Conservation (phyloP, 2,113 vertebrate species). For the Actenoides lindsayi region DNA sequence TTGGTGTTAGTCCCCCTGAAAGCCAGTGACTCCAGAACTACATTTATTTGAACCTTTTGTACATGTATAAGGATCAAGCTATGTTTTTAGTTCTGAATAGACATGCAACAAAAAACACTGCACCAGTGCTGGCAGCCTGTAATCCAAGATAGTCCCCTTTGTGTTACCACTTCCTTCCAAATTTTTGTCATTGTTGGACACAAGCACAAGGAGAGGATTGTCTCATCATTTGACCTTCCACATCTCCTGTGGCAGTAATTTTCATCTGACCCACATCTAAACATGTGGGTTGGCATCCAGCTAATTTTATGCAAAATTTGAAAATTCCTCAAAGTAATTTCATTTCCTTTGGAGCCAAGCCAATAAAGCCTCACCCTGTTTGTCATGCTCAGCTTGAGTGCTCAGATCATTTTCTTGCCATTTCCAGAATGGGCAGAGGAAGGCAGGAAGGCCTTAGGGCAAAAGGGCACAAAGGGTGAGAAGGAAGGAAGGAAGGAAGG, state of each 20-base stretch:
- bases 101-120: background rate
- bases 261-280: constrained; percentile 15
- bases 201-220: background rate
- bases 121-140: background rate
- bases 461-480: too few relatives aligned
- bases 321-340: constrained; percentile 31
- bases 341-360: background rate
- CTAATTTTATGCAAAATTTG: constrained; percentile 35
- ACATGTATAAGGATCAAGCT: background rate
- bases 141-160: background rate
- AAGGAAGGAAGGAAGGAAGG: too few relatives aligned
- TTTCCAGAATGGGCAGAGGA: background rate
- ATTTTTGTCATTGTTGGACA: constrained; percentile 17
- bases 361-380: background rate
- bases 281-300: background rate
- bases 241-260: constrained; percentile 5
- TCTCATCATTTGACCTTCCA: background rate
- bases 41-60: background rate
- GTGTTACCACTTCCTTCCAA: constrained; percentile 28
- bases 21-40: background rate
- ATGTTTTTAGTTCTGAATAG: background rate
- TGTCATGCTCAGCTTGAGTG: background rate
- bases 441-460: background rate
- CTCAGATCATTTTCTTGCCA: background rate
- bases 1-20: background rate